Evolutionary conservation across 2,888 invertebrate species (phyloP), one percentile per base, ranked within the genome.

Genomic region (Macaria notata): DNA sequence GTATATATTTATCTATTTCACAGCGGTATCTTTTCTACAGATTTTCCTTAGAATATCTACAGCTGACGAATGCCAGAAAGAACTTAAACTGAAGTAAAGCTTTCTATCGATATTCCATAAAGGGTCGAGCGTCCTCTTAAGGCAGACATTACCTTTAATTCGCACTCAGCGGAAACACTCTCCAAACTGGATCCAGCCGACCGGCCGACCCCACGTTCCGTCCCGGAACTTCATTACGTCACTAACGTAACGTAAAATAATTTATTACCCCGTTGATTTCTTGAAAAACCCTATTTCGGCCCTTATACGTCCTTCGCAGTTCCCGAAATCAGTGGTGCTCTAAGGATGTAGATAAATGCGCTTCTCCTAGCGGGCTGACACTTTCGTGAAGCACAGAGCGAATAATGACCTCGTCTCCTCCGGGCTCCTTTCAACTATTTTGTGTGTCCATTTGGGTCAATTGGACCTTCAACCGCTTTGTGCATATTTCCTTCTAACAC

Each of bases 381-480:
- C 86, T 85, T 87, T 84, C 72, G 78, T 75, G 71, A 81, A 83
- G 79, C 81, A 76, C 81, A 80, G 78, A 81, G 81, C 87, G 84
- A 88, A 86, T 88, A 89, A 89, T 85, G 88, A 88, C 84, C 84
- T 83, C 81, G 76, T 79, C 71, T 83, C 80, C 75, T 79, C 71
- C 73, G 78, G 75, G 76, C 75, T 79, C 81, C 79, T 86, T 87
- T 87, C 83, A 83, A 84, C 88, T 88, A 88, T 88, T 75, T 85
- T 84, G 84, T 86, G 81, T 83, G 86, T 79, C 85, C 88, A 89
- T 90, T 90, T 88, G 81, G 88, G 87, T 88, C 88, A 86, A 88
- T 88, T 86, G 89, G 83, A 79, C 79, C 82, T 83, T 78, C 76
- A 78, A 82, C 76, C 75, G 84, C 83, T 85, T 81, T 81, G 81